Evolutionary conservation across 2,797 vertebrate genomes (phyloP), one percentile per base, ranked within the genome.

Genomic region (Xerus rutilus): DNA sequence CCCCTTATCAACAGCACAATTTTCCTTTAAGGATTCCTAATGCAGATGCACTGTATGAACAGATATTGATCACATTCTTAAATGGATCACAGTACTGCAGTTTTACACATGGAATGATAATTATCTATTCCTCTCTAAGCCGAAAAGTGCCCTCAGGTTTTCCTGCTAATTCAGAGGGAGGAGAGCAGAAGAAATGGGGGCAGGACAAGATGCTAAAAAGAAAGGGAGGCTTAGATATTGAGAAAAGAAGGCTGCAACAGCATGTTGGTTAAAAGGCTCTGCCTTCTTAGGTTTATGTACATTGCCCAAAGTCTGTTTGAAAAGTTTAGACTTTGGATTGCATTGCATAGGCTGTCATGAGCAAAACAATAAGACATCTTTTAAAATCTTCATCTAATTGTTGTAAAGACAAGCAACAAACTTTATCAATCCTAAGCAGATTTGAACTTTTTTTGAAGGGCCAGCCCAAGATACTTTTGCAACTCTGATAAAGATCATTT

Each of bases 1-100:
- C 4, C 39, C 8, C 81, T 69, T 86, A 39, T 39, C 4, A 10
- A 39, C 12, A 87, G 57, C 32, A 77, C 25, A 74, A 0, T 64
- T 64, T 92, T 94, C 47, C 30, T 84, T 74, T 91, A 86, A 91
- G 86, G 85, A 83, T 89, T 96, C 64, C 72, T 78, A 84, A 76
- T 30, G 43, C 13, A 25, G 43, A 67, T 28, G 10, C n/a, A 18
- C 32, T 93, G 10, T 79, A 69, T 69, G 77, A 85, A 64, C 7
- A 14, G 35, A 54, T 57, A 72, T 28, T 77, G 73, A 91, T 92
- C 28, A 39, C 23, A 39, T 88, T 78, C n/a, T 90, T 88, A 92
- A 64, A 43, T n/a, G 76, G 57, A 89, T 85, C n/a, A 28, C n/a
- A 30, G 6, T 14, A 32, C 39, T 18, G 32, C 21, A 25, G 45